Evolutionary conservation across 1,140 invertebrate genomes (phyloP).

Genomic region (Aphaenogaster floridana): DNA sequence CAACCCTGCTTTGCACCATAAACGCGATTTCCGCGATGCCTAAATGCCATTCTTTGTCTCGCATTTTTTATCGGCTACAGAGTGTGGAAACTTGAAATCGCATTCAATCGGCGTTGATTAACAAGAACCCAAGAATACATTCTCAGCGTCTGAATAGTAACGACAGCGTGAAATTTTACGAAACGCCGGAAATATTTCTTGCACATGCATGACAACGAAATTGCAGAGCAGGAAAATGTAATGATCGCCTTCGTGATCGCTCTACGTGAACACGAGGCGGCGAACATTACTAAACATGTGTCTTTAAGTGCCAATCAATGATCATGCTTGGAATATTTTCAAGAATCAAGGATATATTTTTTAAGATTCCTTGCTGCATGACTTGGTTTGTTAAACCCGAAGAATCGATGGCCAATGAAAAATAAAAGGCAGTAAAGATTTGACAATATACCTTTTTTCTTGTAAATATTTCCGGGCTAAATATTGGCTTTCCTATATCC

Average conservation of each 20-base stretch:
- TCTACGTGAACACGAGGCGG: slow-evolving; percentile 28
- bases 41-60: background rate
- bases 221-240: slow-evolving; percentile 25
- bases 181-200: slow-evolving; percentile 58
- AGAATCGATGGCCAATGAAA: background rate
- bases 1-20: background rate
- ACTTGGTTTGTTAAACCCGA: background rate
- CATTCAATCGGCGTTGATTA: slow-evolving; percentile 10
- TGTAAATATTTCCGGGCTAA: background rate
- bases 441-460: background rate
- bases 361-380: background rate
- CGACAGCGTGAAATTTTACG: slow-evolving; percentile 25
- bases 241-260: slow-evolving; percentile 37
- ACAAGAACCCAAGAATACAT: background rate
- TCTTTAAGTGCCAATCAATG: slow-evolving; percentile 14
- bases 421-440: background rate
- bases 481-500: background rate
- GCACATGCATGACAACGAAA: slow-evolving; percentile 14
- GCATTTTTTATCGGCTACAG: background rate
- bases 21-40: background rate
- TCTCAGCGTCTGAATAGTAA: slow-evolving; percentile 9
- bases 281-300: background rate
- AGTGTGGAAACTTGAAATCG: slow-evolving; percentile 8
- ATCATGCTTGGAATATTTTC: slow-evolving; percentile 13
- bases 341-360: slow-evolving; percentile 24